These are phyloP conservation scores for Cynaeus angustus DNA, from an alignment of 2,888 invertebrate genomes.

Conservation along the genomic window DNA sequence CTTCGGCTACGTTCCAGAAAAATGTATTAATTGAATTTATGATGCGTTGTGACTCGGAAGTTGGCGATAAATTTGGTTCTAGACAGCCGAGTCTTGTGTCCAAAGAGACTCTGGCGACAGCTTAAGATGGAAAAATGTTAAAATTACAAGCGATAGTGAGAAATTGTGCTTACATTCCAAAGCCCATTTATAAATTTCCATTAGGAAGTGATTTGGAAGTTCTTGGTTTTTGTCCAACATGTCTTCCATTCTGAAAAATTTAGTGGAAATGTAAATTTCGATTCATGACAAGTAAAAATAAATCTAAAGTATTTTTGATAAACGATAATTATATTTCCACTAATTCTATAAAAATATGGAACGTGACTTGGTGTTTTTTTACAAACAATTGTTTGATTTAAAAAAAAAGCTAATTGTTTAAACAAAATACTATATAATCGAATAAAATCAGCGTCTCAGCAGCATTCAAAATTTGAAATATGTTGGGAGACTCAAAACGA, in stretches of 20 bases:
- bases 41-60: constrained; percentile 83
- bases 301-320: too few species aligned
- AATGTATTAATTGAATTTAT: constrained; percentile 85
- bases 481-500: too few species aligned
- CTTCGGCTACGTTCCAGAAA: constrained; percentile 84
- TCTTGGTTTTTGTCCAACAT: constrained; percentile 76
- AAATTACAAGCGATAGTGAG: not conserved
- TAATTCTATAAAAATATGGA: too few species aligned
- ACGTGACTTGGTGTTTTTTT: too few species aligned
- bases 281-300: not conserved
- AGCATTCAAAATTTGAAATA: too few species aligned
- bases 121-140: constrained; percentile 70
- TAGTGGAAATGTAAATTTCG: not conserved
- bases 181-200: constrained; percentile 86
- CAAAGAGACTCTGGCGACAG: constrained; percentile 87
- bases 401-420: too few species aligned
- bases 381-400: too few species aligned
- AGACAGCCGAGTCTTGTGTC: constrained; percentile 87
- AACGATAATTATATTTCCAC: too few species aligned
- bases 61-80: constrained; percentile 70
- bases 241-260: constrained; percentile 76
- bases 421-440: too few species aligned
- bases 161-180: constrained; percentile 82
- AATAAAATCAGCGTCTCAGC: too few species aligned
- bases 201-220: constrained; percentile 80